Conservation (phyloP, 2,797 vertebrate species). For the Anas bahamensis region DNA sequence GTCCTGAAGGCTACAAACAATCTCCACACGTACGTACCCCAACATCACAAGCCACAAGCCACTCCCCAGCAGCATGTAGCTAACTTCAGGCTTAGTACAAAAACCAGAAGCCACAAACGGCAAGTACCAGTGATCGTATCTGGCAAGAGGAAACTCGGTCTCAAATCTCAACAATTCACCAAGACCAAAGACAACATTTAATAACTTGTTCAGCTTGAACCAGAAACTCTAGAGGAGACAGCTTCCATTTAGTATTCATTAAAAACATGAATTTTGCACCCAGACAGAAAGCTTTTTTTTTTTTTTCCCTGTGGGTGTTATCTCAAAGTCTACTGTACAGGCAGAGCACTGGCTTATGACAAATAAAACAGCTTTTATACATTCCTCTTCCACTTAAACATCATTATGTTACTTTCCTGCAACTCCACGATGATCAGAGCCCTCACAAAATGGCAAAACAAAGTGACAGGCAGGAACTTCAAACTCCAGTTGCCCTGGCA, state of each 20-base stretch:
- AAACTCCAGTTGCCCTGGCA: slow-evolving; percentile 10
- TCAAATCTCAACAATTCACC: background rate
- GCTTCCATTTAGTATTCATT: background rate
- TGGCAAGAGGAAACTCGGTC: background rate
- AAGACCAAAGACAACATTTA: background rate
- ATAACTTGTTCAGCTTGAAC: background rate
- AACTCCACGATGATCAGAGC: slow-evolving; percentile 31
- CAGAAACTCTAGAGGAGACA: background rate
- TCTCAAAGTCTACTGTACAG: background rate
- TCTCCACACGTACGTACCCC: background rate
- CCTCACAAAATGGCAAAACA: background rate
- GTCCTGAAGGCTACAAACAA: background rate
- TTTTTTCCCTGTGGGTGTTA: background rate
- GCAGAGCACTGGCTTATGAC: background rate
- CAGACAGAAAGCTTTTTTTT: slow-evolving; percentile 2
- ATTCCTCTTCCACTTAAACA: slow-evolving; percentile 41
- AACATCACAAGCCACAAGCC: background rate
- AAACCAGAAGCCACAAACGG: background rate
- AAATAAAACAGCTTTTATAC: slow-evolving; percentile 27
- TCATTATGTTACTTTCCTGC: slow-evolving; percentile 5
- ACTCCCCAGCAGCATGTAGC: background rate
- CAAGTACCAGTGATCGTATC: background rate
- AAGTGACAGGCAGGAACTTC: slow-evolving; percentile 29
- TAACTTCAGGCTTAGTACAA: background rate
- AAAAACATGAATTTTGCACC: background rate